Percentiles rank a stretch among this genome's conserved stretches.
These are phyloP conservation scores for Isurus oxyrinchus DNA, from an alignment of 2,113 vertebrate genomes.

Conservation along the genomic window DNA sequence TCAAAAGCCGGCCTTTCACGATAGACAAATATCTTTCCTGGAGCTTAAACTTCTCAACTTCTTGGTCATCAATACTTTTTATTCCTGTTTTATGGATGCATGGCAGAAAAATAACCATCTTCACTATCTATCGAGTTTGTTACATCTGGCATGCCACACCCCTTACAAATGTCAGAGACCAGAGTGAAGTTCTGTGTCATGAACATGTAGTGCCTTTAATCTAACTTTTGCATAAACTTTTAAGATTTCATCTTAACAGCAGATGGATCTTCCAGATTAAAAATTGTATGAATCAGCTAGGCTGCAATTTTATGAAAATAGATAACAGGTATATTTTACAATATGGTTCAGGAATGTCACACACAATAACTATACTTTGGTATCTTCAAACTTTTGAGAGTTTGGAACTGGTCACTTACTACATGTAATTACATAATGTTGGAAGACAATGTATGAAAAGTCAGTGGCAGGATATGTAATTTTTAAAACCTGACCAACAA, in stretches of 20 bases:
- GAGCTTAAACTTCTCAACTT: not conserved
- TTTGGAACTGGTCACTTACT: not conserved
- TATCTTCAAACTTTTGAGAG: not conserved
- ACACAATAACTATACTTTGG: not conserved
- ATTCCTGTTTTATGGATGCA: too few species aligned
- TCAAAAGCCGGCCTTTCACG: not conserved
- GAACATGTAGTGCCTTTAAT: not conserved
- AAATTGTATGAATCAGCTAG: not conserved
- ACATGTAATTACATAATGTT: not conserved
- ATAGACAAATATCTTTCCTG: not conserved
- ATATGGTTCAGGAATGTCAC: not conserved
- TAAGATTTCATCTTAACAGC: not conserved
- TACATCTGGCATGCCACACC: not conserved
- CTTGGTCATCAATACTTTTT: not conserved
- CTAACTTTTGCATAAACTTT: not conserved
- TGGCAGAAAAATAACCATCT: not conserved
- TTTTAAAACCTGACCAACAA: not conserved
- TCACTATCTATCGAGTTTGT: not conserved
- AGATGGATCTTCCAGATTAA: not conserved
- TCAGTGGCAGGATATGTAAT: not conserved
- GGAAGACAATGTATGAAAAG: not conserved
- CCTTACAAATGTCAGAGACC: not conserved
- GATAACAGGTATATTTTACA: not conserved
- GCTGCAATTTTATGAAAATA: not conserved
- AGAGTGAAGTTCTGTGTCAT: not conserved